Conservation (phyloP, 2,113 vertebrate species). For the Pseudorasbora parva region DNA sequence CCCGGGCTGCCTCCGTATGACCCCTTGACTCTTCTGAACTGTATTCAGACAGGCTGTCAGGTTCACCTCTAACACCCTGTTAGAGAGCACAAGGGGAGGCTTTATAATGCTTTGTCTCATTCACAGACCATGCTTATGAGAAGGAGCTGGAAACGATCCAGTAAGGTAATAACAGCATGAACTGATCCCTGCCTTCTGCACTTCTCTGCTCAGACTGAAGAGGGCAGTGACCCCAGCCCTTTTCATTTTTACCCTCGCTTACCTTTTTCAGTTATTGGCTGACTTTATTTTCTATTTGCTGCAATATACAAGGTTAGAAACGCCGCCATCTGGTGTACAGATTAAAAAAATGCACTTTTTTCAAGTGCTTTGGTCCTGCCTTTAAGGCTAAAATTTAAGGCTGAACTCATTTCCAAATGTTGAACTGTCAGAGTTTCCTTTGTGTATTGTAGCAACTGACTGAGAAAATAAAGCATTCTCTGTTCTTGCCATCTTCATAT, state of each 20-base stretch:
- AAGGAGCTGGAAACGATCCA: constrained; percentile 99
- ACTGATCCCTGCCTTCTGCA: constrained; percentile 60
- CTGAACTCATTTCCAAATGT: not conserved
- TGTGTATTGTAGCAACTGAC: constrained; percentile 70
- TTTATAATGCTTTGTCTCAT: constrained; percentile 94
- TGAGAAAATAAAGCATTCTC: constrained; percentile 65
- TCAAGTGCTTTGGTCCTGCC: constrained; percentile 4
- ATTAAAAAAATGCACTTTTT: not conserved
- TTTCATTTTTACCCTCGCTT: constrained; percentile 44
- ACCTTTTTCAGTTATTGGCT: constrained; percentile 55
- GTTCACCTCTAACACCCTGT: constrained; percentile 42
- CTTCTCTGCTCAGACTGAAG: constrained; percentile 60
- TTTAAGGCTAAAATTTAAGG: not conserved
- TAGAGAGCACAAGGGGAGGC: constrained; percentile 73
- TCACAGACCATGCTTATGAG: constrained; percentile 98
- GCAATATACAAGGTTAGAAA: constrained; percentile 66
- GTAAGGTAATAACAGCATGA: constrained; percentile 97
- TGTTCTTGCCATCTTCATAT: constrained; percentile 50
- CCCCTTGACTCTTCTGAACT: constrained; percentile 43
- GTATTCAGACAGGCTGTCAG: constrained; percentile 14
- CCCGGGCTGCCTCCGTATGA: constrained; percentile 53
- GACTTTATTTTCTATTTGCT: constrained; percentile 71
- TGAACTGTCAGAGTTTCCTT: not conserved
- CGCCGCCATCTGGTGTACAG: constrained; percentile 19
- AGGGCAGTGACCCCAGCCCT: constrained; percentile 51